Evolutionary conservation across 2,888 invertebrate species (phyloP), one percentile per base, ranked within the genome.

Genomic region (Tortrix viridana): DNA sequence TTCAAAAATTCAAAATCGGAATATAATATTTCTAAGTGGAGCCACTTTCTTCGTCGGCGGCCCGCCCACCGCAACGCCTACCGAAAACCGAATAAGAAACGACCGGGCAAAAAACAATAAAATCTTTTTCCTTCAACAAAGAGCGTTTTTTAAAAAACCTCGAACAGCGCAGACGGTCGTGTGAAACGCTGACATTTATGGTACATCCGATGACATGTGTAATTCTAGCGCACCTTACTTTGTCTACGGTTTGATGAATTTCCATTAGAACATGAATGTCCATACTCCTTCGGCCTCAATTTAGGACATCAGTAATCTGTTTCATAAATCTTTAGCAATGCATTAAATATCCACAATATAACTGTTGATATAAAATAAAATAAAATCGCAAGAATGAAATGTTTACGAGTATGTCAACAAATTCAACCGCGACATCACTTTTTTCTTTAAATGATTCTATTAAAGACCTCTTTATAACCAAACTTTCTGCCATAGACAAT

Each of bases 41-140:
- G 81, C 77, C 70, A 74, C 81, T 75, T 76, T 69, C 76, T 59
- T 12, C 53, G 68, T 71, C 67, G 55, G 71, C 67, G 75, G 74
- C 71, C 84, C 91, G 89, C 90, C 91, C 82, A 74, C 74, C 57
- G 73, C 66, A 79, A 84, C 91, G 90, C 91, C 91, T 89, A 89
- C 90, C 89, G 90, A 90, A 91, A 85, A 74, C 84, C 76, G 72
- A 81, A 76, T 79, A 84, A 85, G 84, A 84, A 85, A 82, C 73
- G 79, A 65, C 75, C 75, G 76, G 74, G 71, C 74, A 84, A 88
- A 89, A 90, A 90, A 88, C 86, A 87, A 89, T 86, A 86, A 86
- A 84, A 81, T 82, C 74, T 77, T 76, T 74, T 75, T 78, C 77
- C 82, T 78, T 78, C 75, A 74, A 79, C 80, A 77, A 82, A 83